Percentiles rank a stretch among this genome's conserved stretches.
Evolutionary conservation across 2,888 invertebrate genomes (phyloP).

Genomic region (Aphidoletes aphidimyza): DNA sequence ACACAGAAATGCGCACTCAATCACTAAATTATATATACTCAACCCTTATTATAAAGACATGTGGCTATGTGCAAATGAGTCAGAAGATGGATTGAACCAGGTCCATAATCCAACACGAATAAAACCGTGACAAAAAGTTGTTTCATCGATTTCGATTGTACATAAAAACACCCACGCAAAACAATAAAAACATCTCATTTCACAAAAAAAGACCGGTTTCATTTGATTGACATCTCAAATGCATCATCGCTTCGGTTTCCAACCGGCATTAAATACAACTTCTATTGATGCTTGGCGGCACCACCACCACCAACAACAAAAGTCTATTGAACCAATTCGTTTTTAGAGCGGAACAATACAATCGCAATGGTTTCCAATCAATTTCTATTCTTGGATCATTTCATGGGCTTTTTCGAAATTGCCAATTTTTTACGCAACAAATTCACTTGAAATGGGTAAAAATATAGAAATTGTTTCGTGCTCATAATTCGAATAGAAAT

Average conservation of each 20-base stretch:
- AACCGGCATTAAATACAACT: background rate
- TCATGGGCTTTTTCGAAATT: background rate
- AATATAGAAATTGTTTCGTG: too few relatives aligned
- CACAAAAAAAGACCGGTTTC: background rate
- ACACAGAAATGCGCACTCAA: background rate
- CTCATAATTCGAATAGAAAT: background rate
- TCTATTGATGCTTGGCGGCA: background rate
- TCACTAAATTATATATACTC: background rate
- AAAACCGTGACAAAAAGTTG: background rate
- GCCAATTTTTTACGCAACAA: background rate
- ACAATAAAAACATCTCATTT: slow-evolving; percentile 9
- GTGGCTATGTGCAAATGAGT: background rate
- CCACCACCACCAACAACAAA: background rate
- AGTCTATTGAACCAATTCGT: background rate
- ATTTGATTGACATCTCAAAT: background rate
- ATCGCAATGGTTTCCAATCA: background rate
- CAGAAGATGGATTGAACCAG: background rate
- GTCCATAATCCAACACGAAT: background rate
- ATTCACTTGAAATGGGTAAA: background rate
- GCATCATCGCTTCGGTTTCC: background rate
- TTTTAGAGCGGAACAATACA: background rate
- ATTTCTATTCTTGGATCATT: background rate
- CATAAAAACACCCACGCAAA: background rate
- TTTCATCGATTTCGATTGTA: background rate
- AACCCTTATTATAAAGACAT: background rate